These are phyloP conservation scores for Ptychodera flava DNA, from an alignment of 35 echinoderm and acorn worm genomes.

Conservation along the genomic window DNA sequence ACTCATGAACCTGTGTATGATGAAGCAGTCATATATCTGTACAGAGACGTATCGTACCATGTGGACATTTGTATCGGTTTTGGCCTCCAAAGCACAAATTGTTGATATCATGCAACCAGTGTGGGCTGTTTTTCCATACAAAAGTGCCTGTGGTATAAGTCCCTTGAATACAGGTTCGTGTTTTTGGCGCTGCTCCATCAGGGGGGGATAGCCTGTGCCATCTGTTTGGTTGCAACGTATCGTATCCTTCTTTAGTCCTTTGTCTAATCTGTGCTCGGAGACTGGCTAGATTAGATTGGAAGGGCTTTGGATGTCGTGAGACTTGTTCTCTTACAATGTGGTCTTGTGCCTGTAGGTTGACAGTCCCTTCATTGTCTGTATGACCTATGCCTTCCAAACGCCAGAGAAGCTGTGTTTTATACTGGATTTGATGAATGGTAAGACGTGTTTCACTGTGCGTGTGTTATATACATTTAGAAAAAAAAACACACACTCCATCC, in stretches of 20 bases:
- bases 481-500: background rate
- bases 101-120: too few species aligned
- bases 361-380: constrained; percentile 98
- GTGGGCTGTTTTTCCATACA: too few species aligned
- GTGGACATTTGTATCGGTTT: too few species aligned
- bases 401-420: constrained; percentile 97
- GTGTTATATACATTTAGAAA: background rate
- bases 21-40: too few species aligned
- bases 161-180: too few species aligned
- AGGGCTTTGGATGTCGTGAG: background rate
- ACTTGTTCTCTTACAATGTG: background rate
- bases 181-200: too few species aligned
- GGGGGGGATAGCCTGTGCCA: background rate
- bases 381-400: constrained; percentile 99
- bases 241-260: background rate
- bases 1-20: too few species aligned
- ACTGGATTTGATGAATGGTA: constrained; percentile 99
- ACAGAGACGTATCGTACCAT: too few species aligned
- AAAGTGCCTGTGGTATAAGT: too few species aligned
- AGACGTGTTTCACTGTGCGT: constrained; percentile 12
- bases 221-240: background rate
- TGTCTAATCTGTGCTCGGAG: background rate
- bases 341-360: constrained; percentile 46
- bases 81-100: too few species aligned
- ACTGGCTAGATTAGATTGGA: background rate